Conservation (phyloP, 2,113 vertebrate genomes). For the Pollimyrus isidori region DNA sequence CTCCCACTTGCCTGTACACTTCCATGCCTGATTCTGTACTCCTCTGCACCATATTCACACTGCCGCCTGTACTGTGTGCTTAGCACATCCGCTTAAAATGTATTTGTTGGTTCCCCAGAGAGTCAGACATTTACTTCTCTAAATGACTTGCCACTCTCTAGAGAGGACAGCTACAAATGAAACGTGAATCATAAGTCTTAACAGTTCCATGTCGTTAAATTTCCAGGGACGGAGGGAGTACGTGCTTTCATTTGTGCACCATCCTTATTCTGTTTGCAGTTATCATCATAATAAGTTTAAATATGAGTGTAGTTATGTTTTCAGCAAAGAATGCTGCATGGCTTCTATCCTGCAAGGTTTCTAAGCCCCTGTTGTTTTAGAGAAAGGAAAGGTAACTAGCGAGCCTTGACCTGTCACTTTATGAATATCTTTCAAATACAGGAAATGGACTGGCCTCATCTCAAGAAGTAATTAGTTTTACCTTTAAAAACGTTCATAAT, state of each 20-base stretch:
- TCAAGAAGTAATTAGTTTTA: background rate
- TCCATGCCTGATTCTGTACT: background rate
- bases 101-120: background rate
- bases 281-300: background rate
- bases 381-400: background rate
- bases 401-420: background rate
- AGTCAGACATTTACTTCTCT: background rate
- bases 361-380: background rate
- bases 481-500: background rate
- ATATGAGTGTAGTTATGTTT: background rate
- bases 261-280: background rate
- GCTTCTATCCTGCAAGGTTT: background rate
- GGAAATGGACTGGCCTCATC: background rate
- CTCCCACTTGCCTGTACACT: background rate
- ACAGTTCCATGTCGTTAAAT: background rate
- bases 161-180: background rate
- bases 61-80: background rate
- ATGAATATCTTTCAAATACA: background rate
- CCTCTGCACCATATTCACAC: background rate
- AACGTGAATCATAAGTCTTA: background rate
- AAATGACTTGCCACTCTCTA: background rate
- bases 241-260: background rate
- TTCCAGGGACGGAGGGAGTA: background rate
- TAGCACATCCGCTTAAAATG: background rate
- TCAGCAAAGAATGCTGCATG: background rate